These are phyloP conservation scores for Actinernus sp. DNA, from an alignment of 92 coral and sea anemone genomes.

Conservation along the genomic window DNA sequence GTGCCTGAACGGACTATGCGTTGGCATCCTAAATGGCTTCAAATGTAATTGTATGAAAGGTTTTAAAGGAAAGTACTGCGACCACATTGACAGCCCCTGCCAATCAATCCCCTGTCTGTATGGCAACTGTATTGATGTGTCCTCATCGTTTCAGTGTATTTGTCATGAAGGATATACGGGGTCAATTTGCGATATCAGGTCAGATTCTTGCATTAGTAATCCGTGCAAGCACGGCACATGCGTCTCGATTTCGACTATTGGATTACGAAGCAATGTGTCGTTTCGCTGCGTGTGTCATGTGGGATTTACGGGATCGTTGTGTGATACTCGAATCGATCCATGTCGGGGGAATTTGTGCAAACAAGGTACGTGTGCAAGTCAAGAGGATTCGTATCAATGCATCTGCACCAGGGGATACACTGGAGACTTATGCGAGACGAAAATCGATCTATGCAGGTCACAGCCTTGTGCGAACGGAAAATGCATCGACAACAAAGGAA, in stretches of 20 bases:
- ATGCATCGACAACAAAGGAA: constrained; percentile 24
- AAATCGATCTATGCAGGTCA: constrained; percentile 30
- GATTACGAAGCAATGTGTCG: constrained; percentile 16
- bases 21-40: constrained; percentile 4
- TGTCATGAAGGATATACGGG: constrained; percentile 83
- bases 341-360: constrained; percentile 55
- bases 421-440: constrained; percentile 57
- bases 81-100: constrained; percentile 33
- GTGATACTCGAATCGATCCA: constrained; percentile 69
- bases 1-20: constrained; percentile 74
- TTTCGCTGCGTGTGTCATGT: constrained; percentile 66
- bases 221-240: constrained; percentile 56
- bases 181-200: constrained; percentile 45
- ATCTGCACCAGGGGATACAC: constrained; percentile 55
- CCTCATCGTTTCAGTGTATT: constrained; percentile 52
- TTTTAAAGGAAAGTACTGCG: constrained; percentile 62
- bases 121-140: constrained; percentile 57
- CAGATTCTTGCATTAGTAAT: constrained; percentile 56
- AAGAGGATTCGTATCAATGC: constrained; percentile 46
- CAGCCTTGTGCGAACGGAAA: constrained; percentile 67
- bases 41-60: constrained; percentile 60
- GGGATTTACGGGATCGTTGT: constrained; percentile 71
- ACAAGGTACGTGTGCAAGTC: constrained; percentile 62
- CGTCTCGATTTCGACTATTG: too few species aligned
- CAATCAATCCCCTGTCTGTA: constrained; percentile 61